Percentiles rank a stretch among this genome's conserved stretches.
These are phyloP conservation scores for Burhinus bistriatus DNA, from an alignment of 2,113 vertebrate genomes.

Conservation along the genomic window DNA sequence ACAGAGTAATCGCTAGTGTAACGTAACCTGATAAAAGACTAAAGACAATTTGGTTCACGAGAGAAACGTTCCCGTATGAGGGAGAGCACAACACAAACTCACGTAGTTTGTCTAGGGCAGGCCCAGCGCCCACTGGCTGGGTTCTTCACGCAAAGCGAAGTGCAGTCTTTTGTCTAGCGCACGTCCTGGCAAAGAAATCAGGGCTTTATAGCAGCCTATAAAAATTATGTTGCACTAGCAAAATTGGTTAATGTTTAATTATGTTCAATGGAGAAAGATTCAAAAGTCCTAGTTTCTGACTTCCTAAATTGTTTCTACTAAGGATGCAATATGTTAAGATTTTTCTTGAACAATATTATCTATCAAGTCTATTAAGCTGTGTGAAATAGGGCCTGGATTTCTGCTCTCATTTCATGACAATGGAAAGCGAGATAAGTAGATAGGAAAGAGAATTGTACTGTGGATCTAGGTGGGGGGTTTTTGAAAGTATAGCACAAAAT, in stretches of 20 bases:
- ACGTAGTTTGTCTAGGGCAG: background rate
- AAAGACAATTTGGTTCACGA: background rate
- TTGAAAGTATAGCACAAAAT: background rate
- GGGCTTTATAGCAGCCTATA: background rate
- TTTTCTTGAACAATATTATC: background rate
- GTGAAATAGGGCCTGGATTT: background rate
- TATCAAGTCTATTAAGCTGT: background rate
- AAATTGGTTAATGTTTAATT: background rate
- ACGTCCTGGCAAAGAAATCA: background rate
- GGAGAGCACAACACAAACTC: background rate
- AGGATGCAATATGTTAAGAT: background rate
- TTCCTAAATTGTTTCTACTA: background rate
- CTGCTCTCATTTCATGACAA: background rate
- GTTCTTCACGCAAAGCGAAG: background rate
- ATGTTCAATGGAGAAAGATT: background rate
- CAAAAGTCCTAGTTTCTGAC: background rate
- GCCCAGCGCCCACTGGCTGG: background rate
- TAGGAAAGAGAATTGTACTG: background rate
- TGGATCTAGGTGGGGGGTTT: background rate
- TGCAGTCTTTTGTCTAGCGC: background rate
- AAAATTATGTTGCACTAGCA: background rate
- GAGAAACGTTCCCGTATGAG: background rate
- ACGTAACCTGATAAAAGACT: background rate
- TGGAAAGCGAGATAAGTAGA: background rate
- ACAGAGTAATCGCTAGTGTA: background rate